Conservation (phyloP, 2,888 invertebrate species). For the Conistra vaccinii region DNA sequence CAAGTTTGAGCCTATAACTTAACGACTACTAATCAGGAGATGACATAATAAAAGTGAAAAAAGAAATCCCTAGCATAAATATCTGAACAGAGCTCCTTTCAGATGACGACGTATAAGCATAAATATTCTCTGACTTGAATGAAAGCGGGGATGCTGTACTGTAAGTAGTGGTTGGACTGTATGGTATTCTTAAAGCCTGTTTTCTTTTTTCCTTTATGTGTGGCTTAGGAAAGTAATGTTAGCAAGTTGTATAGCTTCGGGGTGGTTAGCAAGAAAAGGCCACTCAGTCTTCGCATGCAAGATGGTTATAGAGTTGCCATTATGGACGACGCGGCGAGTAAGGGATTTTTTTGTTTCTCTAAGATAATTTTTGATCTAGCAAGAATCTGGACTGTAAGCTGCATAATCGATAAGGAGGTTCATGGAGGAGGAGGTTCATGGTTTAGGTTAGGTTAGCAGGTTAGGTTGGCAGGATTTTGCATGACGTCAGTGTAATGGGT, state of each 20-base stretch:
- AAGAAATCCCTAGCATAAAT: slow-evolving; percentile 72
- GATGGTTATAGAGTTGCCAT: neutral
- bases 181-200: neutral
- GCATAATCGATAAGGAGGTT: neutral
- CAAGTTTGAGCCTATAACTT: slow-evolving; percentile 59
- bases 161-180: slow-evolving; percentile 68
- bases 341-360: neutral
- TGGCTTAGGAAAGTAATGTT: neutral
- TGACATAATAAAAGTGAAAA: slow-evolving; percentile 68
- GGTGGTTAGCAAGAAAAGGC: neutral
- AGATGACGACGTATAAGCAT: slow-evolving; percentile 74
- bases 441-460: neutral
- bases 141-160: slow-evolving; percentile 68
- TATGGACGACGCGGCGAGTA: neutral
- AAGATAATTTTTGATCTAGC: too few relatives aligned
- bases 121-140: slow-evolving; percentile 82
- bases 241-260: neutral
- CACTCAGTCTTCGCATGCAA: neutral
- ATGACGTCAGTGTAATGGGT: too few relatives aligned
- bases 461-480: too few relatives aligned
- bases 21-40: slow-evolving; percentile 73
- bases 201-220: neutral
- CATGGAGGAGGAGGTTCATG: neutral
- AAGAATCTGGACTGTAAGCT: too few relatives aligned
- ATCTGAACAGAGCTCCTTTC: slow-evolving; percentile 71